Evolutionary conservation across 2,888 invertebrate species (phyloP).

Genomic region (Nemotelus pantherinus): DNA sequence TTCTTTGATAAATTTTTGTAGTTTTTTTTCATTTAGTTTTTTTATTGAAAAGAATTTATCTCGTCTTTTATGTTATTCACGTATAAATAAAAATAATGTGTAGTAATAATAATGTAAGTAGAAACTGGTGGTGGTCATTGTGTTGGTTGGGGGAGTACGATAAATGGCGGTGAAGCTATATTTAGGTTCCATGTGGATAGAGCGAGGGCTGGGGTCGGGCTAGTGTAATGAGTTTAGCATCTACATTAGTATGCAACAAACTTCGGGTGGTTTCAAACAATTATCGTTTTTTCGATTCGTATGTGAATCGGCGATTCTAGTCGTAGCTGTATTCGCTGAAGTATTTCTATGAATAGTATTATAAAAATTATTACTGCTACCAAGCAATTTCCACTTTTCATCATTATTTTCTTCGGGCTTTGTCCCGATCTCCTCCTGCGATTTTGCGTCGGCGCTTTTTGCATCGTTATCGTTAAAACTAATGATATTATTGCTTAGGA

Average conservation of each 20-base stretch:
- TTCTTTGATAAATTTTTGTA: conserved; percentile 20
- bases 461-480: conserved; percentile 43
- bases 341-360: conserved; percentile 38
- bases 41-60: conserved; percentile 6
- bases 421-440: conserved; percentile 11
- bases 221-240: conserved; percentile 17
- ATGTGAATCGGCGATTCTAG: neutral
- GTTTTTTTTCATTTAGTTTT: conserved; percentile 22
- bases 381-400: conserved; percentile 37
- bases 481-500: conserved; percentile 52
- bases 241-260: conserved; percentile 54
- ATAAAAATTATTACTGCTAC: conserved; percentile 45
- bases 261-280: conserved; percentile 50
- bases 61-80: conserved; percentile 35
- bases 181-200: neutral
- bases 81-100: conserved; percentile 26
- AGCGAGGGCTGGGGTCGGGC: neutral
- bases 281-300: conserved; percentile 27
- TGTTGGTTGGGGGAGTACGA: neutral
- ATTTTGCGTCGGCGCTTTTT: conserved; percentile 12
- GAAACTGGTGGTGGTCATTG: neutral
- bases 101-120: conserved; percentile 28
- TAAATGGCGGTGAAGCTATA: neutral
- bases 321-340: conserved; percentile 40
- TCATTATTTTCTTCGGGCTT: conserved; percentile 15